phyloP scores from a whole-genome alignment of 2,113 vertebrate genomes.

The Semnopithecus entellus region DNA sequence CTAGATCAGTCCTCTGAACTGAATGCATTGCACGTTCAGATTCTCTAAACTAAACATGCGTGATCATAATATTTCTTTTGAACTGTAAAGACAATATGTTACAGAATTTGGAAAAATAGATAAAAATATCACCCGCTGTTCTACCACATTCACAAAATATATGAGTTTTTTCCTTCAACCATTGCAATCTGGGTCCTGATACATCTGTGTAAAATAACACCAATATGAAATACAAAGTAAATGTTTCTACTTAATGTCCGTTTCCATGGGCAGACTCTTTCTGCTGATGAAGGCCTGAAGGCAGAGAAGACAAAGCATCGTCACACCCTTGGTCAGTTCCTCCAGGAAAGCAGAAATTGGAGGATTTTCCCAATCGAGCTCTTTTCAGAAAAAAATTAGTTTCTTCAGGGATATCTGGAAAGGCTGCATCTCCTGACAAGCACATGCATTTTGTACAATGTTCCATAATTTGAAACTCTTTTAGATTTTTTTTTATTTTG shows the following conservation, averaged over 20 bases:
- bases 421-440: not conserved
- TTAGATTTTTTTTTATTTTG: not conserved
- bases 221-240: not conserved
- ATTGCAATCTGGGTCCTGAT: not conserved
- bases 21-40: fast-evolving
- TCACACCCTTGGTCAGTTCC: not conserved
- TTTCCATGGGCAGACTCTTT: not conserved
- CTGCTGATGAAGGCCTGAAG: not conserved
- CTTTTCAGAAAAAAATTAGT: not conserved
- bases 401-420: not conserved
- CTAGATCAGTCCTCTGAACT: too few relatives aligned
- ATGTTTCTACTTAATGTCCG: not conserved
- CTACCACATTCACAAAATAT: not conserved
- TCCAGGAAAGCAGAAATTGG: not conserved
- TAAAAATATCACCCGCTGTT: not conserved
- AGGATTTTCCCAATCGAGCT: not conserved
- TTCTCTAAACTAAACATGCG: not conserved
- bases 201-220: not conserved
- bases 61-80: not conserved
- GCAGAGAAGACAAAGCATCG: not conserved
- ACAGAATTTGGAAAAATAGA: not conserved
- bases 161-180: not conserved
- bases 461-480: not conserved
- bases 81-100: not conserved
- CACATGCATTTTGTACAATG: not conserved